These are phyloP conservation scores for Lasioglossum villosulum DNA, from an alignment of 2,888 invertebrate genomes.

Conservation along the genomic window DNA sequence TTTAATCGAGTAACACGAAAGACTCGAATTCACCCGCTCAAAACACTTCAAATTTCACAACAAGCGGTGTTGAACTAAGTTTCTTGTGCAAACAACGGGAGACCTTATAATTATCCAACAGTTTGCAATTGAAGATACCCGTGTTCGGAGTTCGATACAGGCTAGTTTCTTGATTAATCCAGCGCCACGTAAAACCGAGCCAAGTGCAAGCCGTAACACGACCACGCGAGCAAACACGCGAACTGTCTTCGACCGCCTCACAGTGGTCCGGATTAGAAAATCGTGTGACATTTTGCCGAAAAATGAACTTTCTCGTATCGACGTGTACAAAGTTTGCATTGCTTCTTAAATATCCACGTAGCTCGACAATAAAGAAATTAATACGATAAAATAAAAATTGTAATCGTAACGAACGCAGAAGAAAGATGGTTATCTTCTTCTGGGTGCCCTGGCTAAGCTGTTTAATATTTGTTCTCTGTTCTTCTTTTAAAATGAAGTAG, in stretches of 20 bases:
- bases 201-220: not conserved
- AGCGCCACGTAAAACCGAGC: not conserved
- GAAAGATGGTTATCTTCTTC: too few species aligned
- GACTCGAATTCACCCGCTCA: not conserved
- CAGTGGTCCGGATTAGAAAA: too few species aligned
- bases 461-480: too few species aligned
- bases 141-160: not conserved
- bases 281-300: too few species aligned
- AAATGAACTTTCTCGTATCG: too few species aligned
- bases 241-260: not conserved
- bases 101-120: not conserved
- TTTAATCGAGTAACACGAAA: not conserved
- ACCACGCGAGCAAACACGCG: constrained; percentile 7
- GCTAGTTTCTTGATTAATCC: constrained; percentile 1
- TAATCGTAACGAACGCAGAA: too few species aligned
- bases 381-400: too few species aligned
- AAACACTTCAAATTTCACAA: not conserved
- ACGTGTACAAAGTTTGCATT: too few species aligned
- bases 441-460: too few species aligned
- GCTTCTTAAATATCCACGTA: too few species aligned
- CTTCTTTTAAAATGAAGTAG: too few species aligned
- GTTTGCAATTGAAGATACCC: not conserved
- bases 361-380: too few species aligned
- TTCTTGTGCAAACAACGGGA: not conserved
- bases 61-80: not conserved